Base-by-base conservation (phyloP, 92 coral and sea anemone genomes). In the Palythoa caribaeorum region DNA sequence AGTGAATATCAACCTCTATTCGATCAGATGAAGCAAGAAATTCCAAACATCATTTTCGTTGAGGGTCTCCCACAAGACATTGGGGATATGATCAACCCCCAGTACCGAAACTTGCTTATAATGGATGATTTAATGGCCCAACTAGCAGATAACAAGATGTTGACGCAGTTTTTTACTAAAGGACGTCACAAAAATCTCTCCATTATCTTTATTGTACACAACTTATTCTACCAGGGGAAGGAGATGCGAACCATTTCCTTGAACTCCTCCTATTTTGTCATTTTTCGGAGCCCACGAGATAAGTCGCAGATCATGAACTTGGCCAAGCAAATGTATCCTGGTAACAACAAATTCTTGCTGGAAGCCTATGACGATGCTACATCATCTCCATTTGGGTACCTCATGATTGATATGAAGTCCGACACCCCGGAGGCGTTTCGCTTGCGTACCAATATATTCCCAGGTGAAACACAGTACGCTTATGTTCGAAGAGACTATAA, bases 101-200 rank as follows among this genome's bases (percentile, higher is more conserved):
- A 54, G 48, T 44, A 44, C 48, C 48, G 48, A 44, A 44, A 90
- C 53, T 60, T 90, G 12, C 74, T 81, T 44, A 73, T 91, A 65
- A 62, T 91, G 21, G 94, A 88, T 76, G 94, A 91, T 57, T 74
- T 91, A 47, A 91, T 91, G 94, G 71, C 53, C 10, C 86, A 88
- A 66, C 84, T 85, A 8, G 36, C 88, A 47, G 77, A 76, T 36
- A 73, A 91, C 60, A 40, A 77, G 78, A 65, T 84, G 15, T 65
- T 91, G 20, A 54, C 94, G 50, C 76, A 76, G 20, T 53, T 91
- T n/a, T 54, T 54, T 54, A 54, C 60, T 14, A 54, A 54, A 54
- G 88, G 88, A 11, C 88, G 85, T 21, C 93, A 91, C 50, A 91
- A 88, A 28, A 91, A 88, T 44, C 19, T 87, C 12, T 54, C 60